Evolutionary conservation across 2,888 invertebrate species (phyloP), one percentile per base, ranked within the genome.

Genomic region (Odontocolon sp.): DNA sequence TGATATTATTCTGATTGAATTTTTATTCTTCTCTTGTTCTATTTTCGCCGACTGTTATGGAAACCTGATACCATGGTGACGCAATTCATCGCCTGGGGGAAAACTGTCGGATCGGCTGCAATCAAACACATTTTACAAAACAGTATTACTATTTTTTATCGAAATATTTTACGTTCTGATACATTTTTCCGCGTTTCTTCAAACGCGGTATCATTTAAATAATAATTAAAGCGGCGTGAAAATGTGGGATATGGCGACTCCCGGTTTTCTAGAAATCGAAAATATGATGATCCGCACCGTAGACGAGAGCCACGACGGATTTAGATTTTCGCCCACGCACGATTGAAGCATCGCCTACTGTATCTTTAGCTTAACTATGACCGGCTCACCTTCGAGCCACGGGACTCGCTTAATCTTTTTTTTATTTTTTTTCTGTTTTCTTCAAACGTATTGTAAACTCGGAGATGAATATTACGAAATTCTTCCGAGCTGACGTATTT

Each of bases 321-420:
- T 79, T 81, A 81, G 79, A 81, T 66, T 71, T 72, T 59, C 81
- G 66, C 81, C 81, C 79, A 81, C 81, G 75, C 78, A 16, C 71
- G 69, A 78, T 79, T 69, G 76, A 69, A 81, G 36, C 71, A 56
- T 61, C 64, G 66, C 21, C 56, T 40, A 31, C 66, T 67, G 68
- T 77, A 71, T 71, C 72, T 70, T 76, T 76, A 76, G 72, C 64
- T 54, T 75, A 66, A 6, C 8, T 36, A 36, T 6, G 33, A 6
- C 45, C 9, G 61, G 59, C 69, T 69, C 68, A 72, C 69, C 68
- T 72, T 69, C 57, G 26, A 71, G 54, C 23, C 66, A 38, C 76
- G 52, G 61, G 59, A 64, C 11, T 63, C 66, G 66, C 77, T 61
- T 72, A 31, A 40, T 38, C 57, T 57, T 77, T 67, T 78, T 61